Evolutionary conservation across 92 coral and sea anemone genomes (phyloP), one percentile per base, ranked within the genome.

Genomic region (Ricordea florida): DNA sequence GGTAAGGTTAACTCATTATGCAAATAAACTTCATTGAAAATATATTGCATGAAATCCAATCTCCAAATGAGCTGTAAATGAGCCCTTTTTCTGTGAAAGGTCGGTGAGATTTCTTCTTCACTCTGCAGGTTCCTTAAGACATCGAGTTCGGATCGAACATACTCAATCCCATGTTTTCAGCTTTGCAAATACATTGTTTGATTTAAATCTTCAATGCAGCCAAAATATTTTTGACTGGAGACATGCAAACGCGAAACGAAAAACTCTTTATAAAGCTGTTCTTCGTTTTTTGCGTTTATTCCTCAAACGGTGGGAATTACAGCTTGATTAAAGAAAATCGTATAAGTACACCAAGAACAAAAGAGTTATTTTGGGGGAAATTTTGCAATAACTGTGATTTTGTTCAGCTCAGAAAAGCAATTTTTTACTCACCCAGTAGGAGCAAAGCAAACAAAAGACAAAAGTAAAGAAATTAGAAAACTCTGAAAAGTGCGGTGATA

Each of bases 351-450:
- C 36, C 8, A 11, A 30, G 42, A 7, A 38, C 77, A 70, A 70
- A 70, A 40, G 53, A 70, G 48, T 33, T 38, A 52, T 70, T 41
- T 4, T 50, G 56, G 40, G 27, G 65, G 27, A 53, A 63, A 44
- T 55, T 44, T n/a, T n/a, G n/a, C n/a, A 37, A 70, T 52, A 53
- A 70, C 77, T 70, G 77, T 70, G 77, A 70, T 70, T 70, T 70
- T 28, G 47, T 24, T 70, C 66, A 70, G 25, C 29, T 10, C 32
- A 70, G 52, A 65, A 70, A 70, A 70, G 53, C 72, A 53, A 70
- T 52, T 70, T 70, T 70, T 50, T 70, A 10, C 62, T 53, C 47
- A 23, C 77, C 41, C 77, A 20, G 77, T 31, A 51, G 77, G 77
- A 52, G 77, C 41, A 70, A 70, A 27, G 64, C 63, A 70, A 70